Base-by-base conservation (phyloP, 2,888 invertebrate species). In the Balanococcus diminutus region DNA sequence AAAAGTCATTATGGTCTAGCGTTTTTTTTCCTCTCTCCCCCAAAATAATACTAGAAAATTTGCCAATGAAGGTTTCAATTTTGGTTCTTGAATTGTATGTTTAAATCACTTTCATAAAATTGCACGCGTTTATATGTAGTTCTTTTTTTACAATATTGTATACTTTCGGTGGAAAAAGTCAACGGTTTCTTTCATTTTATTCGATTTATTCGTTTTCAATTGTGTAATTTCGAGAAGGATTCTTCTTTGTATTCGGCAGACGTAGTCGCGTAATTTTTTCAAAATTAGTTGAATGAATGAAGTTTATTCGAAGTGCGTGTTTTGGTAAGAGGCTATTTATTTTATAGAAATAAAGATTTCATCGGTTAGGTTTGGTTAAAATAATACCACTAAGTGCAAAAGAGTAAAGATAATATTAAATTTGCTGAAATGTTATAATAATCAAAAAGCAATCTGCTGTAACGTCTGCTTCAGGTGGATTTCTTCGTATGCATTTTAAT, bases 31-130 rank as follows among this genome's bases (percentile, higher is more conserved):
- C 22, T n/a, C 2, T 2, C 42, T 2, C 11, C 67, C 28, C 14
- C 28, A 67, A 67, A n/a, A 67, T 67, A 67, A 67, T 67, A 67
- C 67, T 31, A 67, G 67, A 67, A 67, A 67, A 67, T 67, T 67
- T 67, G 67, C 67, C 67, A 67, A 67, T 67, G 67, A 67, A 67
- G 28, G 28, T 67, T 67, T 67, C 67, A 67, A 67, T 67, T 67
- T 67, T 67, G 67, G 67, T 67, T 28, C 67, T 67, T 67, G 67
- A 67, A 67, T 67, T 67, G 67, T 67, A 28, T 28, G 67, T 67
- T 67, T 67, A 28, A 67, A 67, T 67, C 67, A 67, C 67, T 28
- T 67, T 67, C 28, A 67, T 67, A 67, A 67, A 67, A 67, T 67
- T 28, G 6, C 67, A 28, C 67, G 67, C 5, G n/a, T n/a, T 67